These are phyloP conservation scores for Sebastes cheni DNA, from an alignment of 2,797 vertebrate genomes.

Conservation along the genomic window DNA sequence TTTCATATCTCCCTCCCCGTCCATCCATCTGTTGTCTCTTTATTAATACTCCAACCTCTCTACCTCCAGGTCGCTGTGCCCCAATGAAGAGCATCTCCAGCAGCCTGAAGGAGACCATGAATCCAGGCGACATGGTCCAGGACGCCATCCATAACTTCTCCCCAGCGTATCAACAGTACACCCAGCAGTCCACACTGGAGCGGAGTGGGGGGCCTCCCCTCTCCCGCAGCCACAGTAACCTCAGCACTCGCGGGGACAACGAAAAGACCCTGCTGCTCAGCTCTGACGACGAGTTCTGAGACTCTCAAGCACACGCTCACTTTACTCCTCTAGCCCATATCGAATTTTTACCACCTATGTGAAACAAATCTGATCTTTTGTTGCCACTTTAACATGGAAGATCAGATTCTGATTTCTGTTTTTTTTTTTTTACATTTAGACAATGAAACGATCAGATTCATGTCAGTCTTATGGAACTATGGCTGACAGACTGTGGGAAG, in stretches of 20 bases:
- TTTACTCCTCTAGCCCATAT: conserved; percentile 2
- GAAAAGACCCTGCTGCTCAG: conserved; percentile 98
- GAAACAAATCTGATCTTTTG: conserved; percentile 32
- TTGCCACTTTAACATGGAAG: conserved; percentile 7
- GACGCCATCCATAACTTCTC: conserved; percentile 99
- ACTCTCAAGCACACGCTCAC: not conserved
- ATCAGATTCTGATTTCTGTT: conserved; percentile 5
- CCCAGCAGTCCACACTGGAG: conserved; percentile 96
- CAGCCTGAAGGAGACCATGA: conserved; percentile 99
- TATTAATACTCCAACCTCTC: not conserved
- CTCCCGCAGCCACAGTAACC: conserved; percentile 90
- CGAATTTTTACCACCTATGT: conserved; percentile 8
- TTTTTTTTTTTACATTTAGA: conserved; percentile 20
- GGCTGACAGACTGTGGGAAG: not conserved
- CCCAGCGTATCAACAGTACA: conserved; percentile 99
- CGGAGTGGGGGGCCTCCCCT: conserved; percentile 82
- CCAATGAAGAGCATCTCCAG: conserved; percentile 99
- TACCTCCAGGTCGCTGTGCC: conserved; percentile 89
- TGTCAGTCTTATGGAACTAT: not conserved
- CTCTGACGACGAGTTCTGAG: conserved; percentile 96
- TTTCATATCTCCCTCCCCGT: not conserved
- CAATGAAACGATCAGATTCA: conserved; percentile 13
- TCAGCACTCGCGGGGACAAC: conserved; percentile 87
- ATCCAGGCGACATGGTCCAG: conserved; percentile 97
- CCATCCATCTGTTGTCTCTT: not conserved